Percentiles rank a stretch among this genome's conserved stretches.
phyloP scores from a whole-genome alignment of 2,888 invertebrate genomes.

The Sarcophaga carnaria region DNA sequence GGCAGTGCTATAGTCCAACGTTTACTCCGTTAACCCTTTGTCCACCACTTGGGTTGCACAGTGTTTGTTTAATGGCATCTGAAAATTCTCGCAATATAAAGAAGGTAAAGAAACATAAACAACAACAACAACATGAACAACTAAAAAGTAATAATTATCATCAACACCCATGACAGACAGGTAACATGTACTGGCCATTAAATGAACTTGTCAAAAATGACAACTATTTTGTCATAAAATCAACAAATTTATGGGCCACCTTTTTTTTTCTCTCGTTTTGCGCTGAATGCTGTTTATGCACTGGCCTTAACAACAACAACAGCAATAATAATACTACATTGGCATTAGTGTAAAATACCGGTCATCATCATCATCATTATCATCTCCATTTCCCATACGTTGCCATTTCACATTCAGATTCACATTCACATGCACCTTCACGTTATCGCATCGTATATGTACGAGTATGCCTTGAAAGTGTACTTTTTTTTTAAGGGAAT shows the following conservation, averaged over 20 bases:
- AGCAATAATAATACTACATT: conserved; percentile 25
- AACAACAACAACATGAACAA: conserved; percentile 6
- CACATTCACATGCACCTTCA: too few relatives aligned
- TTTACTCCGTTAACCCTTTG: too few relatives aligned
- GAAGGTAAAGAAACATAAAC: conserved; percentile 6
- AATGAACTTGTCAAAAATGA: conserved; percentile 79
- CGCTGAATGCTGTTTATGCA: background rate
- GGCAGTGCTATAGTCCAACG: background rate
- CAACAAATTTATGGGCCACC: conserved; percentile 74
- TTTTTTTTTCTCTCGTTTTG: conserved; percentile 32
- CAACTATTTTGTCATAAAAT: conserved; percentile 78
- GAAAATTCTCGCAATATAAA: conserved; percentile 42
- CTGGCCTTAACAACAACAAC: conserved; percentile 15
- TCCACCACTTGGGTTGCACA: too few relatives aligned
- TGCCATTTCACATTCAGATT: conserved; percentile 7
- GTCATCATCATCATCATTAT: conserved; percentile 28
- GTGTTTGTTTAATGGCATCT: background rate
- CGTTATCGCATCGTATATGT: too few relatives aligned
- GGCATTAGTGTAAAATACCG: conserved; percentile 50
- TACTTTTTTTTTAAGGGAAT: background rate
- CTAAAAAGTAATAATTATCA: conserved; percentile 59
- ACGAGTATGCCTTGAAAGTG: background rate
- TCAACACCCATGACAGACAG: conserved; percentile 69
- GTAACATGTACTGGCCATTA: conserved; percentile 72
- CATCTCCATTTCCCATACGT: background rate